phyloP scores from a whole-genome alignment of 2,888 invertebrate genomes.

The Cryptocephalus moraei region DNA sequence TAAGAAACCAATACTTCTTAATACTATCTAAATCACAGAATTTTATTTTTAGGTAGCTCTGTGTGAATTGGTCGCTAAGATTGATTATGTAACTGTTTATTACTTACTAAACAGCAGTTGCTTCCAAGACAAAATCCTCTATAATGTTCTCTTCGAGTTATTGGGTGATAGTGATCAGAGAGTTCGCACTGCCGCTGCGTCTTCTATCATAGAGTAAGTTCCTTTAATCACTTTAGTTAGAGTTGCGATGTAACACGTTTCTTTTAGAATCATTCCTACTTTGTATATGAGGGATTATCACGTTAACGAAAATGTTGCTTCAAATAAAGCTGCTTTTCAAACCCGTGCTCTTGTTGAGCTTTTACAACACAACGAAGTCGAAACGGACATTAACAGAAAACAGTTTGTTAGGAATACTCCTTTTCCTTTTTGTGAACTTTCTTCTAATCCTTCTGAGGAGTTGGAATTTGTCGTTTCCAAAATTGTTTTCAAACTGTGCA shows the following conservation, averaged over 20 bases:
- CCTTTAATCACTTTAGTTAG: background rate
- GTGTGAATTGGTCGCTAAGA: slow-evolving; percentile 48
- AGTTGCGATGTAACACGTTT: slow-evolving; percentile 4
- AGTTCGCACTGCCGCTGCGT: slow-evolving; percentile 62
- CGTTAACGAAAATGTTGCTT: slow-evolving; percentile 43
- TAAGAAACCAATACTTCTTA: slow-evolving; percentile 33
- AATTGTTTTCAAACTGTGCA: slow-evolving; percentile 42
- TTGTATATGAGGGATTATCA: slow-evolving; percentile 39
- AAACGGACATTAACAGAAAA: slow-evolving; percentile 30
- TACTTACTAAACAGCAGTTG: slow-evolving; percentile 41
- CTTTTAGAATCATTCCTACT: slow-evolving; percentile 39
- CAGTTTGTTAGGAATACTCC: slow-evolving; percentile 44
- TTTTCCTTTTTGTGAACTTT: slow-evolving; percentile 38
- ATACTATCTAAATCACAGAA: background rate
- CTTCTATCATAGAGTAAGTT: slow-evolving; percentile 52
- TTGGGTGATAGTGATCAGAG: slow-evolving; percentile 67
- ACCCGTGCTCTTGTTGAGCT: slow-evolving; percentile 6
- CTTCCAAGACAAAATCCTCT: slow-evolving; percentile 50
- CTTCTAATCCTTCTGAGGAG: slow-evolving; percentile 19
- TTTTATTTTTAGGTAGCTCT: slow-evolving; percentile 46
- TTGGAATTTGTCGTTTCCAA: slow-evolving; percentile 47
- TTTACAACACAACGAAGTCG: slow-evolving; percentile 14
- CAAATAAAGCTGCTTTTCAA: slow-evolving; percentile 39
- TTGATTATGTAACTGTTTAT: slow-evolving; percentile 49
- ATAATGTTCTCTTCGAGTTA: slow-evolving; percentile 51